These are phyloP conservation scores for Chrysochloris asiatica DNA, from an alignment of 2,113 vertebrate species.

Conservation along the genomic window DNA sequence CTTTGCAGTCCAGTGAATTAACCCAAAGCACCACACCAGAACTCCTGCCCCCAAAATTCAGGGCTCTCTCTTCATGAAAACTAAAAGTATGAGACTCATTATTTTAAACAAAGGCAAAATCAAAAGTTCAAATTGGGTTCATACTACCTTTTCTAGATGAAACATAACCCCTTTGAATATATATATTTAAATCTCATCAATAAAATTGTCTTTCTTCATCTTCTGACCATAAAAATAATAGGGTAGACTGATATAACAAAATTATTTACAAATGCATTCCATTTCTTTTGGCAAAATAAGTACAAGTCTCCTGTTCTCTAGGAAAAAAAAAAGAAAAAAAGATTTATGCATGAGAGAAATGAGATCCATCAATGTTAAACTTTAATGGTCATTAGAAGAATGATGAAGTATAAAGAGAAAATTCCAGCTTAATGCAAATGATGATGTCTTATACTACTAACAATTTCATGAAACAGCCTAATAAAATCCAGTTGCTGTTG, in stretches of 20 bases:
- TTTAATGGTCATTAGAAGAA: not conserved
- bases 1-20: too few species aligned
- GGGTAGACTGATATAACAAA: not conserved
- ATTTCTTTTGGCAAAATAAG: not conserved
- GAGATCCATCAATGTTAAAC: not conserved
- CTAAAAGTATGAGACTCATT: not conserved
- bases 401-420: not conserved
- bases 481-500: not conserved
- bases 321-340: not conserved
- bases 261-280: not conserved
- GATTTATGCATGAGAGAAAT: not conserved
- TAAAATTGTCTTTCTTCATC: not conserved
- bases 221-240: not conserved
- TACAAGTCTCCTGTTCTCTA: not conserved
- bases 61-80: not conserved
- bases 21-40: too few species aligned
- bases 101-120: not conserved
- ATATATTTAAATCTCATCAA: not conserved
- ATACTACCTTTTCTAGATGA: not conserved
- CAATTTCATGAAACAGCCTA: not conserved
- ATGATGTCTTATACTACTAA: not conserved
- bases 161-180: not conserved
- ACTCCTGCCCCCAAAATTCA: too few species aligned
- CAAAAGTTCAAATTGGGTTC: not conserved
- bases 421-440: not conserved